phyloP scores from a whole-genome alignment of 2,888 invertebrate genomes.

The Polyommatus iphigenia region DNA sequence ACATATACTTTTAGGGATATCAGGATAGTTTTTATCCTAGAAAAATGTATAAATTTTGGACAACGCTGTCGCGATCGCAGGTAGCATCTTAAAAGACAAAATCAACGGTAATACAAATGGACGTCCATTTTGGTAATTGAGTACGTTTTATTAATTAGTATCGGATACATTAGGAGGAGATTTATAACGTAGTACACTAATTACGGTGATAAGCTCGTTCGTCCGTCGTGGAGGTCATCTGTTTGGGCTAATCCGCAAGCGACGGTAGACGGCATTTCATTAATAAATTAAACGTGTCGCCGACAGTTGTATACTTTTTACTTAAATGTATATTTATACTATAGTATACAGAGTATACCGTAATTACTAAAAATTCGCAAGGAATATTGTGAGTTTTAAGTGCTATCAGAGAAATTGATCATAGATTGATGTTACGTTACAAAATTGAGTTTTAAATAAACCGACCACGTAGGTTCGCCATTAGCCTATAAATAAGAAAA shows the following conservation, averaged over 20 bases:
- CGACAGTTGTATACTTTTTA: neutral
- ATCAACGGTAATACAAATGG: neutral
- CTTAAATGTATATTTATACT: neutral
- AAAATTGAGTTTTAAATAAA: too few species aligned
- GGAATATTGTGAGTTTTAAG: too few species aligned
- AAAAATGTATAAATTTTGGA: too few species aligned
- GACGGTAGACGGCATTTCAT: slow-evolving; percentile 18
- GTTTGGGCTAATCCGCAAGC: slow-evolving; percentile 4
- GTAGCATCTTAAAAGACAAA: neutral
- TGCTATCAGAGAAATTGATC: too few species aligned
- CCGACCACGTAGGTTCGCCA: too few species aligned
- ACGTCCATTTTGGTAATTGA: neutral
- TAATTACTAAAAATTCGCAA: too few species aligned
- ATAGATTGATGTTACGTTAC: too few species aligned
- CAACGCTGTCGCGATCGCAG: neutral
- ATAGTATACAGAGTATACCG: too few species aligned
- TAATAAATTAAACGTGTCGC: slow-evolving; percentile 19
- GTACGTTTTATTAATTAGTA: neutral
- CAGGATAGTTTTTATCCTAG: too few species aligned
- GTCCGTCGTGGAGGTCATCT: slow-evolving; percentile 1
- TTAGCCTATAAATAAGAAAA: too few species aligned
- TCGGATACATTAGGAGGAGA: neutral
- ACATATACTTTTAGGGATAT: too few species aligned
- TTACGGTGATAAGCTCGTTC: slow-evolving; percentile 2
- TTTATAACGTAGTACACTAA: neutral